phyloP scores from a whole-genome alignment of 2,888 invertebrate genomes.

The Steinernema scapterisci region DNA sequence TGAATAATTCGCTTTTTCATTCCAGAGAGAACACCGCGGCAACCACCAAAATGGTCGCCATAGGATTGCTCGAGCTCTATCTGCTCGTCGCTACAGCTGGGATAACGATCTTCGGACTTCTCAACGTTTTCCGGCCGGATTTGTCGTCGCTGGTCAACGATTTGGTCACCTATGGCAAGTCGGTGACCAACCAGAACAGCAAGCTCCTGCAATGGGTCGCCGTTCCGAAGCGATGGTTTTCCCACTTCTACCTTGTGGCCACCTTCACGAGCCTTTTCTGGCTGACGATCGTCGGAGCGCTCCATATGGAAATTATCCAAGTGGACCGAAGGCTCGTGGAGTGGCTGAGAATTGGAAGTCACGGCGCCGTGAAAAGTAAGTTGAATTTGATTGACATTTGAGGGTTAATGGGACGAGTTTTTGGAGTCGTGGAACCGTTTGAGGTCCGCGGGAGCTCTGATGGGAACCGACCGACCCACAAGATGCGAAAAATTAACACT shows the following conservation, averaged over 20 bases:
- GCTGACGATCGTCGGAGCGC: conserved; percentile 23
- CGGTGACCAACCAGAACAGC: conserved; percentile 9
- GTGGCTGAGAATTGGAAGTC: neutral
- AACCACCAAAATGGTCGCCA: conserved; percentile 8
- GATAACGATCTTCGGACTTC: conserved; percentile 43
- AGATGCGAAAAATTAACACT: too few relatives aligned
- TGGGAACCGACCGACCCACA: too few relatives aligned
- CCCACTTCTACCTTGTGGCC: conserved; percentile 53
- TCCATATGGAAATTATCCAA: conserved; percentile 18
- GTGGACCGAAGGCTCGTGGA: conserved; percentile 4
- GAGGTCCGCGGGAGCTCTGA: too few relatives aligned
- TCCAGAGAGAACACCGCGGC: neutral
- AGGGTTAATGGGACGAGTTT: too few relatives aligned
- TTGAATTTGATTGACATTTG: neutral
- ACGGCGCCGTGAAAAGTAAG: neutral
- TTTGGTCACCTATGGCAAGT: conserved; percentile 32
- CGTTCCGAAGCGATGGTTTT: conserved; percentile 58
- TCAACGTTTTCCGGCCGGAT: conserved; percentile 35
- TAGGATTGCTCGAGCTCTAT: conserved; percentile 38
- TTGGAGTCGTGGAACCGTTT: too few relatives aligned
- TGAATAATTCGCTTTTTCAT: neutral
- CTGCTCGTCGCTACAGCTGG: conserved; percentile 42
- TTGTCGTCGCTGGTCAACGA: conserved; percentile 11
- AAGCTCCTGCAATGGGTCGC: conserved; percentile 43
- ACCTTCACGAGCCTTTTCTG: conserved; percentile 18